Percentiles rank a stretch among this genome's conserved stretches.
Evolutionary conservation across 2,888 invertebrate species (phyloP).

Genomic region (Agrilus cyanescens): DNA sequence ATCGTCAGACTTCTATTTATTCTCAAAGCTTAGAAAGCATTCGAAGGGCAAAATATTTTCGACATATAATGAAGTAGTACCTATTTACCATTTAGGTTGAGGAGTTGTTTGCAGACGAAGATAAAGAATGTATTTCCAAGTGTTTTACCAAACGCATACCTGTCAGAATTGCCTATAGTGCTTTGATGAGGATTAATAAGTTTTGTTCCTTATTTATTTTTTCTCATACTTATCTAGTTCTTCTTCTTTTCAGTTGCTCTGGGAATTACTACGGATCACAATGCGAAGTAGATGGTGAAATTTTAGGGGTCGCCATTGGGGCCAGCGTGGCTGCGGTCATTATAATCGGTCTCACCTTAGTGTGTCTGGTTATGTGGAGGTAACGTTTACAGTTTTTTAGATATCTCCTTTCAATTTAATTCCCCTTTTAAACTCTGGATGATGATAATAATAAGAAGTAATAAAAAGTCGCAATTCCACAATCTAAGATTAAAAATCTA

Average conservation of each 20-base stretch:
- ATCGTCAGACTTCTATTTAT: too few species aligned
- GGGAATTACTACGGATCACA: conserved; percentile 79
- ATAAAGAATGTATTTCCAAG: too few species aligned
- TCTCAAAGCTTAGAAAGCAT: too few species aligned
- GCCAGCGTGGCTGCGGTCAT: conserved; percentile 81
- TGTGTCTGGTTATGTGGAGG: conserved; percentile 87
- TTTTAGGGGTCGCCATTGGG: conserved; percentile 81
- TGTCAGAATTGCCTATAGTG: too few species aligned
- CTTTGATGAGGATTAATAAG: background rate
- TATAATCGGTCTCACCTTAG: conserved; percentile 75
- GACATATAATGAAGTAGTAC: too few species aligned
- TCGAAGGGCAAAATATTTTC: too few species aligned
- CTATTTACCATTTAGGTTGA: too few species aligned
- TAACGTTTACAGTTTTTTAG: conserved; percentile 26
- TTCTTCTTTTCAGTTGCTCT: conserved; percentile 48
- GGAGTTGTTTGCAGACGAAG: too few species aligned
- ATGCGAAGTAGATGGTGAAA: conserved; percentile 87
- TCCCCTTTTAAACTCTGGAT: conserved; percentile 65
- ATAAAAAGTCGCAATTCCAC: background rate
- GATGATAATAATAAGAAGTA: background rate
- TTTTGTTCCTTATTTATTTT: background rate
- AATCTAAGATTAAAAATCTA: background rate
- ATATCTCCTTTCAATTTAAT: conserved; percentile 7
- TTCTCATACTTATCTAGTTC: conserved; percentile 8
- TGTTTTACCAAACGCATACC: too few species aligned